phyloP scores from a whole-genome alignment of 2,113 vertebrate species.

The Boleophthalmus pectinirostris region DNA sequence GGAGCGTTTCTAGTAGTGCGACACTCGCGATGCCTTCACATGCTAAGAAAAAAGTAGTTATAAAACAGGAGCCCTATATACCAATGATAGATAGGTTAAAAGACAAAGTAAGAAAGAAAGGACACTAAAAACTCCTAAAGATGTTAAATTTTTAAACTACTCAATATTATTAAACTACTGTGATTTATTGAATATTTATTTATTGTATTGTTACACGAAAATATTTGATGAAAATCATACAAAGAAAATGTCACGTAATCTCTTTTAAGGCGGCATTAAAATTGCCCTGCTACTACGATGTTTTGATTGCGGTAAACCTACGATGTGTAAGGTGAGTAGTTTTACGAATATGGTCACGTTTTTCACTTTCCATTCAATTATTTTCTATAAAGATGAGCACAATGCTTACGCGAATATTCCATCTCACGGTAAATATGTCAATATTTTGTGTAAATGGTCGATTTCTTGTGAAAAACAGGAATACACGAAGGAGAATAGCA shows the following conservation, averaged over 20 bases:
- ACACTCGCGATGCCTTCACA: slow-evolving; percentile 9
- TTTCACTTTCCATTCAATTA: background rate
- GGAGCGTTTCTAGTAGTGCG: slow-evolving; percentile 20
- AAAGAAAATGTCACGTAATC: background rate
- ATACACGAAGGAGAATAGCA: background rate
- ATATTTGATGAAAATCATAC: fast-evolving
- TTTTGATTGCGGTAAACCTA: slow-evolving; percentile 50
- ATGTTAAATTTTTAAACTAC: too few species aligned
- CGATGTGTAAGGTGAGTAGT: slow-evolving; percentile 50
- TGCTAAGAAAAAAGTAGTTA: background rate
- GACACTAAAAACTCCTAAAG: background rate
- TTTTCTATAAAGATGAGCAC: background rate
- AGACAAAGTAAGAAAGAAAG: background rate
- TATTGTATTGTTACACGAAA: background rate
- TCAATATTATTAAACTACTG: background rate
- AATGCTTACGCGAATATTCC: background rate
- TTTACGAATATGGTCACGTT: slow-evolving; percentile 17
- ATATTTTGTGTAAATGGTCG: background rate
- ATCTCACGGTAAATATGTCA: background rate
- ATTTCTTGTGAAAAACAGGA: background rate
- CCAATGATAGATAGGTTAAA: background rate
- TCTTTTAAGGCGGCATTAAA: slow-evolving; percentile 12
- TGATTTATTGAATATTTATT: background rate
- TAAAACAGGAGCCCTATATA: fast-evolving
- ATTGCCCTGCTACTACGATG: slow-evolving; percentile 37